Percentiles rank a stretch among this genome's conserved stretches.
Conservation (phyloP, 2,888 invertebrate species). For the Prenolepis imparis region DNA sequence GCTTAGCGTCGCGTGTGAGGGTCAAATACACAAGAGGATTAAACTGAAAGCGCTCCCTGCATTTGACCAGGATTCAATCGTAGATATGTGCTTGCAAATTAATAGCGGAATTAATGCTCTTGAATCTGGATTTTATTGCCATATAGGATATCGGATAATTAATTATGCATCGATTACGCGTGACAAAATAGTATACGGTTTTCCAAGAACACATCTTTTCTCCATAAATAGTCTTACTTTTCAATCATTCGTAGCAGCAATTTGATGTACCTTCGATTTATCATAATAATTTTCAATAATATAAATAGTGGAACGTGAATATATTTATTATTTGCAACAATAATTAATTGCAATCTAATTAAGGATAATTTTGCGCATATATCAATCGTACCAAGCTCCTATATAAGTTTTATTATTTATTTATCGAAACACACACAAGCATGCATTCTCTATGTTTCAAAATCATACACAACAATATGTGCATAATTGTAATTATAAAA, state of each 20-base stretch:
- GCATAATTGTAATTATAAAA: background rate
- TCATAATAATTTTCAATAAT: slow-evolving; percentile 22
- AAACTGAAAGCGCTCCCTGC: slow-evolving; percentile 41
- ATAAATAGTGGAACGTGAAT: background rate
- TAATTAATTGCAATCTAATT: slow-evolving; percentile 37
- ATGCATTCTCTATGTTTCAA: background rate
- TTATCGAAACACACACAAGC: slow-evolving; percentile 14
- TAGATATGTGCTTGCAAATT: slow-evolving; percentile 52
- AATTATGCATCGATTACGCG: slow-evolving; percentile 25
- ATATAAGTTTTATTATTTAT: slow-evolving; percentile 28
- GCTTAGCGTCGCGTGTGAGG: slow-evolving; percentile 53
- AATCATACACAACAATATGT: background rate
- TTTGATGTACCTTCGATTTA: background rate
- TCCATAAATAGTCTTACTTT: background rate
- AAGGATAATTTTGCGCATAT: background rate
- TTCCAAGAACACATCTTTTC: slow-evolving; percentile 1
- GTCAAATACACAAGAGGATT: slow-evolving; percentile 55
- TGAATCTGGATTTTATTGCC: slow-evolving; percentile 24
- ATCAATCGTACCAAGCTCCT: background rate
- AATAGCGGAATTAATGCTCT: slow-evolving; percentile 37
- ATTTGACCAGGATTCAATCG: slow-evolving; percentile 51
- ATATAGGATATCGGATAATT: slow-evolving; percentile 23
- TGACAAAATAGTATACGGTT: background rate
- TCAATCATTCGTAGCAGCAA: background rate
- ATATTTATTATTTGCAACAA: slow-evolving; percentile 33